These are phyloP conservation scores for Isoperla grammatica DNA, from an alignment of 2,888 invertebrate species.

Conservation along the genomic window DNA sequence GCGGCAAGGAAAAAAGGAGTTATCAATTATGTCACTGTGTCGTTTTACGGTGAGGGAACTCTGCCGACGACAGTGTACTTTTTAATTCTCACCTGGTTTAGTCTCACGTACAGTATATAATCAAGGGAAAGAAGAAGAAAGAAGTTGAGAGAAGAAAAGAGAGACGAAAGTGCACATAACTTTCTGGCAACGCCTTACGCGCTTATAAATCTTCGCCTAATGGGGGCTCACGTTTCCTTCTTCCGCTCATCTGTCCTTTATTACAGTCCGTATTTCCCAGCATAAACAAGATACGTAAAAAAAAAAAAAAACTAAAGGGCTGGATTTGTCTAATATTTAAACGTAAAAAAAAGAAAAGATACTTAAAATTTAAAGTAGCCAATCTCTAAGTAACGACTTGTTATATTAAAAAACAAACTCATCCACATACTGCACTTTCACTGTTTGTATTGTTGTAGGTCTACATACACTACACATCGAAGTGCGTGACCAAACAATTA, in stretches of 20 bases:
- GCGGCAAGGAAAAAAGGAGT: no score
- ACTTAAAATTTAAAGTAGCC: background rate
- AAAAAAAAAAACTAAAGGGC: no score
- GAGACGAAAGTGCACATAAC: constrained; percentile 15
- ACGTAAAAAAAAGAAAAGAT: background rate
- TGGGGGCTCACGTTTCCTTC: constrained; percentile 8
- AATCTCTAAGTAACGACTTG: background rate
- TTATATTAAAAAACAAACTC: no score
- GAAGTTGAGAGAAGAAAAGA: constrained; percentile 6
- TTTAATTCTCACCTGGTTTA: constrained; percentile 12
- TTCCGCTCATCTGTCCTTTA: background rate
- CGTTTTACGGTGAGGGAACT: no score
- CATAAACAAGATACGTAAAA: no score
- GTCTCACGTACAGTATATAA: constrained; percentile 1
- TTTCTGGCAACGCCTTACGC: constrained; percentile 9
- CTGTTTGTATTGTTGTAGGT: no score
- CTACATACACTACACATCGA: no score
- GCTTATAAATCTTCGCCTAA: constrained; percentile 11
- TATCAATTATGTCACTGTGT: no score
- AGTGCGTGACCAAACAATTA: no score
- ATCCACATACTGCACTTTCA: no score
- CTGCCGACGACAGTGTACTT: background rate
- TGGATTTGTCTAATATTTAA: background rate
- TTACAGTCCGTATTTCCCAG: no score
- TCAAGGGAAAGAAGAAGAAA: constrained; percentile 8